Evolutionary conservation across 2,888 invertebrate genomes (phyloP).

Genomic region (Mystacides longicornis): DNA sequence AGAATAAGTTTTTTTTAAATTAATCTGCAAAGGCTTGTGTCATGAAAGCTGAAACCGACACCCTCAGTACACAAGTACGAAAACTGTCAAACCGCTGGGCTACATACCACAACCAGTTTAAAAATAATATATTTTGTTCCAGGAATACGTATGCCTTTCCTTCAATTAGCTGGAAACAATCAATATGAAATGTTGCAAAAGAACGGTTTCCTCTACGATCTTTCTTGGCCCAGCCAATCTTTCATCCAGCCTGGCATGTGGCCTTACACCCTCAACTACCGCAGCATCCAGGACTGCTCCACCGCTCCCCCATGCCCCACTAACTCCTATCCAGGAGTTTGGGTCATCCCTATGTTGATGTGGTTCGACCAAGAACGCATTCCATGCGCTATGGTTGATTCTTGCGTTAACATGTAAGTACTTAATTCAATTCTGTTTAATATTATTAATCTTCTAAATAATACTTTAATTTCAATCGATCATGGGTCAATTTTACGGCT

Average conservation of each 20-base stretch:
- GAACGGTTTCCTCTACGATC: slow-evolving; percentile 51
- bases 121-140: too few relatives aligned
- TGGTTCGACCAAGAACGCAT: slow-evolving; percentile 41
- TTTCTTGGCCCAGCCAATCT: slow-evolving; percentile 50
- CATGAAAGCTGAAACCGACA: too few relatives aligned
- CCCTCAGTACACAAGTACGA: too few relatives aligned
- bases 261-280: slow-evolving; percentile 63
- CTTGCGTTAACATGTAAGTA: slow-evolving; percentile 45
- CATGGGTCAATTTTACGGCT: too few relatives aligned
- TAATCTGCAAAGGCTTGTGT: too few relatives aligned
- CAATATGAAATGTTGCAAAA: slow-evolving; percentile 50
- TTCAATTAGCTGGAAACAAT: slow-evolving; percentile 49
- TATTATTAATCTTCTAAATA: too few relatives aligned
- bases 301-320: slow-evolving; percentile 47
- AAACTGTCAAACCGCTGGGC: too few relatives aligned
- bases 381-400: slow-evolving; percentile 52
- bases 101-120: too few relatives aligned
- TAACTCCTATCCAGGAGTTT: slow-evolving; percentile 51
- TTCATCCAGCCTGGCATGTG: slow-evolving; percentile 45
- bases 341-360: slow-evolving; percentile 59
- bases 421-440: too few relatives aligned
- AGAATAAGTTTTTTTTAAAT: too few relatives aligned
- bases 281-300: slow-evolving; percentile 48
- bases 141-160: slow-evolving; percentile 50
- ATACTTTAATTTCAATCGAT: too few relatives aligned